Percentiles rank a stretch among this genome's conserved stretches.
These are phyloP conservation scores for mouse (Mus musculus) DNA, from an alignment of 2,113 vertebrate species.

Conservation along the genomic window GRCm39 chr1:35652001-35652500, in stretches of 20 bases:
- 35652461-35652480: neutral
- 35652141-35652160: neutral
- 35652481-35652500: neutral
- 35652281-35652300: neutral
- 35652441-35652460: neutral
- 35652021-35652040: neutral
- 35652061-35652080: neutral
- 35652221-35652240: neutral
- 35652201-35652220: neutral
- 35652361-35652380: neutral
- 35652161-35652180: neutral
- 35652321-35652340: neutral
- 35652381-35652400: neutral
- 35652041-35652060: neutral
- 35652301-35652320: neutral
- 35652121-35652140: neutral
- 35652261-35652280: neutral
- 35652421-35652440: neutral
- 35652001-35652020: neutral
- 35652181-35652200: neutral
- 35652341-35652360: neutral
- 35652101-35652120: neutral
- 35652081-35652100: neutral
- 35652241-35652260: neutral
- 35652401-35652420: neutral